Conservation (phyloP, 2,888 invertebrate genomes). For the Coelopa pilipes region DNA sequence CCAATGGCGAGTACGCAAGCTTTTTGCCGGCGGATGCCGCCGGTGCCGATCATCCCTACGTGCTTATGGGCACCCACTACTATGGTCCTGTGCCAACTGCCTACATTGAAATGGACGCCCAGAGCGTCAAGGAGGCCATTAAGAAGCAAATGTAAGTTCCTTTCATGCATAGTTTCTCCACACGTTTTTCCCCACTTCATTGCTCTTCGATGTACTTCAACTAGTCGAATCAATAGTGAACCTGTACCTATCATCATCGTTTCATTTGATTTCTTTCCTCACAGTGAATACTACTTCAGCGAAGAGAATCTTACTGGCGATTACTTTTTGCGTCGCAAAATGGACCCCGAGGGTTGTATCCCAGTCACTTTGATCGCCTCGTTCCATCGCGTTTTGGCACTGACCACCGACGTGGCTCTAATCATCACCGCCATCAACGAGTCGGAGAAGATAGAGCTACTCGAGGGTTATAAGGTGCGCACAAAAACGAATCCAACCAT, state of each 20-base stretch:
- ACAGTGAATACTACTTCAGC: constrained; percentile 98
- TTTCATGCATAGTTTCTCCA: no score
- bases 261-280: constrained; percentile 27
- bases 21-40: constrained; percentile 61
- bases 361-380: constrained; percentile 94
- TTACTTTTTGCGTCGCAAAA: constrained; percentile 95
- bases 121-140: constrained; percentile 83
- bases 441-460: constrained; percentile 86
- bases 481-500: constrained; percentile 83
- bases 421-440: constrained; percentile 87
- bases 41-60: constrained; percentile 59
- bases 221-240: no score
- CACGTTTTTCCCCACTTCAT: no score
- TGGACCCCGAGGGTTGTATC: constrained; percentile 93
- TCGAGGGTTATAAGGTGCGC: constrained; percentile 81
- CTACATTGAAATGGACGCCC: constrained; percentile 65
- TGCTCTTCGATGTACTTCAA: no score
- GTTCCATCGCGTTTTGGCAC: constrained; percentile 90
- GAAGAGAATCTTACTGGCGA: constrained; percentile 95
- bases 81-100: constrained; percentile 64
- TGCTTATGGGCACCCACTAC: constrained; percentile 67
- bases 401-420: constrained; percentile 85
- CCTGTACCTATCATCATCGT: neutral
- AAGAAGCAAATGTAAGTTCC: constrained; percentile 89
- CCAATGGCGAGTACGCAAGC: constrained; percentile 60